Evolutionary conservation across 1,140 invertebrate species (phyloP).

Genomic region (Agrypnia vestita): DNA sequence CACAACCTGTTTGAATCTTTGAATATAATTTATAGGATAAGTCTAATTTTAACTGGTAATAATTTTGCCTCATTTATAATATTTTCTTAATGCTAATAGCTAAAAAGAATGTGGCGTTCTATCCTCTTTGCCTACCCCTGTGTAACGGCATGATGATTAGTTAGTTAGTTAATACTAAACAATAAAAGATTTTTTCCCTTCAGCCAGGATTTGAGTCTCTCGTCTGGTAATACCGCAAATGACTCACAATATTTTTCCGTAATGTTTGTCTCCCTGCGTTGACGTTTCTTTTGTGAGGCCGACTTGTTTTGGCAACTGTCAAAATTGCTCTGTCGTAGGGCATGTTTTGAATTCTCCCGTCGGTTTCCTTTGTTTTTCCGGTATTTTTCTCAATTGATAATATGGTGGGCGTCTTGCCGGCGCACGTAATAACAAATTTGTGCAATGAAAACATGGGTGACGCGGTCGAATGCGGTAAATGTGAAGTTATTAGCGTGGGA

Average conservation of each 20-base stretch:
- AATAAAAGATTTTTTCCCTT: not conserved
- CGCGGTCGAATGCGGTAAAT: not conserved
- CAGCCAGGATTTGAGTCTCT: not conserved
- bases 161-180: too few species aligned
- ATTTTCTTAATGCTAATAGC: too few species aligned
- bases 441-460: constrained; percentile 68
- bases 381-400: constrained; percentile 57
- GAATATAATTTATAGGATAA: too few species aligned
- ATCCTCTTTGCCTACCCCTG: too few species aligned
- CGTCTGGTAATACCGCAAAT: not conserved
- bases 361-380: constrained; percentile 26
- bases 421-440: constrained; percentile 71
- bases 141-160: too few species aligned
- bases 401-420: constrained; percentile 73
- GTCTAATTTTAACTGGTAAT: too few species aligned
- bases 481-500: constrained; percentile 67
- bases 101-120: too few species aligned
- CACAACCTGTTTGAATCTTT: too few species aligned
- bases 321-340: constrained; percentile 8
- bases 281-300: constrained; percentile 24
- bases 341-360: constrained; percentile 46
- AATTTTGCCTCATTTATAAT: too few species aligned
- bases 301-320: constrained; percentile 45
- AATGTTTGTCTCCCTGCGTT: constrained; percentile 14
- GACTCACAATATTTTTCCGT: constrained; percentile 27